phyloP scores from a whole-genome alignment of 2,888 invertebrate genomes.

The Neoscelio sp. region DNA sequence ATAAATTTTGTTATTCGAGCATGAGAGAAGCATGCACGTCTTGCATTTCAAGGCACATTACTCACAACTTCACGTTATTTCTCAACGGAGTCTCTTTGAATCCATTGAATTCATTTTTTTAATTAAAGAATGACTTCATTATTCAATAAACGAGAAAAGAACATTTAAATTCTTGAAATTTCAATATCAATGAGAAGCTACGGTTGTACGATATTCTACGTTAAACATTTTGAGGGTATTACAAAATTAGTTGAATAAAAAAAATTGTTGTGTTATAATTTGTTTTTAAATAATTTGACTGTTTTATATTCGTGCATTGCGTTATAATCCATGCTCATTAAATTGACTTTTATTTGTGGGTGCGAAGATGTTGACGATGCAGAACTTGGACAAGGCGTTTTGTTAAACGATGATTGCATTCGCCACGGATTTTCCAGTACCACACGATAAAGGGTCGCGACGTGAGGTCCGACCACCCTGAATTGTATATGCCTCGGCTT shows the following conservation, averaged over 20 bases:
- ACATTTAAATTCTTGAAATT: no score
- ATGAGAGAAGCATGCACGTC: conserved; percentile 18
- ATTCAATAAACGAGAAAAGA: no score
- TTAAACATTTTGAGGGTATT: no score
- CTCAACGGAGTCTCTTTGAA: no score
- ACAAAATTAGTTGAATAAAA: no score
- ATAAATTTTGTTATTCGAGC: conserved; percentile 37
- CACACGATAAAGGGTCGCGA: conserved; percentile 61
- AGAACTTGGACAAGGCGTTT: conserved; percentile 55
- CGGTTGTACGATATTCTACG: no score
- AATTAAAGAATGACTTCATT: no score
- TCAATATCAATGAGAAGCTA: no score
- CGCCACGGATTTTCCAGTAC: conserved; percentile 75
- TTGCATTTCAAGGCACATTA: no score
- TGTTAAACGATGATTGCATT: conserved; percentile 75
- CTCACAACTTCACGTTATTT: no score
- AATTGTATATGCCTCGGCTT: conserved; percentile 70
- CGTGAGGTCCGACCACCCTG: conserved; percentile 61
- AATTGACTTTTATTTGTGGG: conserved; percentile 48
- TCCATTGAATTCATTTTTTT: no score
- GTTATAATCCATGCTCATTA: conserved; percentile 45
- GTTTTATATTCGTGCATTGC: conserved; percentile 27
- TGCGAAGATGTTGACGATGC: conserved; percentile 56
- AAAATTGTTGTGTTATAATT: no score
- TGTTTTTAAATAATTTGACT: conserved; percentile 43